Percentiles rank a stretch among this genome's conserved stretches.
Conservation (phyloP, 92 coral and sea anemone genomes). For the Parazoanthus swiftii region DNA sequence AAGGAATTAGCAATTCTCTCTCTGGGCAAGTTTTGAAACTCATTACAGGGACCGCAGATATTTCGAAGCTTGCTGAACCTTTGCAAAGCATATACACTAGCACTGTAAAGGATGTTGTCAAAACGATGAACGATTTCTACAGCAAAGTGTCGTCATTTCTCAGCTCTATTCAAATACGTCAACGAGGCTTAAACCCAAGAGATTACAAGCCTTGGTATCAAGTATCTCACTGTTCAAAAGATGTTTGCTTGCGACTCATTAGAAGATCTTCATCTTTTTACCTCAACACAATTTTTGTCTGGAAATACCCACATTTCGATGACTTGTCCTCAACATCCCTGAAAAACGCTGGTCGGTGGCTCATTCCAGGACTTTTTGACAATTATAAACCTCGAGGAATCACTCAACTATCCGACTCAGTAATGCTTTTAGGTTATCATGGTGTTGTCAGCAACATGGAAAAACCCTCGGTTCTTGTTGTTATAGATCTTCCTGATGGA, state of each 20-base stretch:
- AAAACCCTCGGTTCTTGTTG: constrained; percentile 70
- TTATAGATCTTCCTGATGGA: constrained; percentile 42
- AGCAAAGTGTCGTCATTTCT: constrained; percentile 63
- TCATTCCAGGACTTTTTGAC: constrained; percentile 80
- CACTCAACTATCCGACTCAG: constrained; percentile 57
- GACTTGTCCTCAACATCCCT: constrained; percentile 68
- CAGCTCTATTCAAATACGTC: constrained; percentile 63
- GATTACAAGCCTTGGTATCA: constrained; percentile 68
- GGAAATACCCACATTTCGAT: constrained; percentile 88
- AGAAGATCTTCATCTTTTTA: constrained; percentile 70
- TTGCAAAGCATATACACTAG: constrained; percentile 43
- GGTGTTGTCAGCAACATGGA: constrained; percentile 70
- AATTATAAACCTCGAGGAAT: constrained; percentile 75
- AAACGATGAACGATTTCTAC: constrained; percentile 58
- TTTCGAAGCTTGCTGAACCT: constrained; percentile 58
- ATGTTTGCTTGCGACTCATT: constrained; percentile 65
- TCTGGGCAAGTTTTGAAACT: constrained; percentile 52
- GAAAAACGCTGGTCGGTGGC: constrained; percentile 65
- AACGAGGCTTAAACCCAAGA: constrained; percentile 66
- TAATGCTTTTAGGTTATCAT: constrained; percentile 69
- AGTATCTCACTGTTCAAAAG: constrained; percentile 66
- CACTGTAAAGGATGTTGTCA: constrained; percentile 45
- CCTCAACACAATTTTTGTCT: constrained; percentile 59
- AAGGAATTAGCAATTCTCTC: constrained; percentile 14
- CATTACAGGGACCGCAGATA: constrained; percentile 46